phyloP scores from a whole-genome alignment of 2,888 invertebrate genomes.

The Pemphredon lugubris region DNA sequence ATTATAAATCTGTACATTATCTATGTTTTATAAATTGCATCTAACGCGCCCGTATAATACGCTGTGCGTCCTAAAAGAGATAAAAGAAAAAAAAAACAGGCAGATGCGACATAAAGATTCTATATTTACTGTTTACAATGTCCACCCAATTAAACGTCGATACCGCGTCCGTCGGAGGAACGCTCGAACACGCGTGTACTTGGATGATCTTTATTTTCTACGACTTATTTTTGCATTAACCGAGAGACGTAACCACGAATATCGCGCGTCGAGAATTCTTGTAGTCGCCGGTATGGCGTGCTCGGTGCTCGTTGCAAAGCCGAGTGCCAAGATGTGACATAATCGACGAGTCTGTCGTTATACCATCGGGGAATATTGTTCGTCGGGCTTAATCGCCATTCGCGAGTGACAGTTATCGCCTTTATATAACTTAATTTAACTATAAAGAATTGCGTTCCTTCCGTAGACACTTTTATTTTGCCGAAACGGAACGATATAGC shows the following conservation, averaged over 20 bases:
- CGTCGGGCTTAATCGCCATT: slow-evolving; percentile 8
- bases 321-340: slow-evolving; percentile 59
- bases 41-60: slow-evolving; percentile 29
- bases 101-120: slow-evolving; percentile 37
- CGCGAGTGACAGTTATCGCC: slow-evolving; percentile 13
- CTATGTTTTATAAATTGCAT: slow-evolving; percentile 57
- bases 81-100: background rate
- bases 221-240: slow-evolving; percentile 41
- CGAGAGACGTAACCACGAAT: slow-evolving; percentile 22
- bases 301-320: slow-evolving; percentile 23
- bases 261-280: slow-evolving; percentile 8
- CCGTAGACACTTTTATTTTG: slow-evolving; percentile 8
- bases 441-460: slow-evolving; percentile 9
- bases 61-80: slow-evolving; percentile 32
- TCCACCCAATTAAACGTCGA: slow-evolving; percentile 39
- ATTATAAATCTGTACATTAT: slow-evolving; percentile 55
- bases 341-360: slow-evolving; percentile 52
- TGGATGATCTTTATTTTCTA: slow-evolving; percentile 10
- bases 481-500: slow-evolving; percentile 2
- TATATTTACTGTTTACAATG: slow-evolving; percentile 50
- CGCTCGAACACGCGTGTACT: background rate
- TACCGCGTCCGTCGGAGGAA: background rate
- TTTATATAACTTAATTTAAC: slow-evolving; percentile 16
- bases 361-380: slow-evolving; percentile 16
- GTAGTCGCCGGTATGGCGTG: slow-evolving; percentile 16